phyloP scores from a whole-genome alignment of 2,888 invertebrate genomes.

The Miltochrista miniata region DNA sequence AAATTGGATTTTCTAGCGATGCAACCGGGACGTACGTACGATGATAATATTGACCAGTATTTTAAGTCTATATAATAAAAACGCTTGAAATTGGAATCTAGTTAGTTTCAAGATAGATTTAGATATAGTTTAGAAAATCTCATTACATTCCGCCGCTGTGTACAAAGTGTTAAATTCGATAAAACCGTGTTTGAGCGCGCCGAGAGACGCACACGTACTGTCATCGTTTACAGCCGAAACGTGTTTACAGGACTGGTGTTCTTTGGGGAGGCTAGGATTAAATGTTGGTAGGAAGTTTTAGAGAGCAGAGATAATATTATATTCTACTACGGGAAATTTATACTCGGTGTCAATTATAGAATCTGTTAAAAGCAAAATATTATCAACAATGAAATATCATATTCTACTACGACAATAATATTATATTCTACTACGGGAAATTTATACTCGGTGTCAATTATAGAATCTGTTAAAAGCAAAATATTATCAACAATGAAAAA shows the following conservation, averaged over 20 bases:
- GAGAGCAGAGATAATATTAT: not conserved
- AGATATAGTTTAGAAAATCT: constrained; percentile 35
- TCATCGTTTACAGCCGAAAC: constrained; percentile 1
- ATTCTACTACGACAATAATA: too few relatives aligned
- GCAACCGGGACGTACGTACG: too few relatives aligned
- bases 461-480: too few relatives aligned
- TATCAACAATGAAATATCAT: too few relatives aligned
- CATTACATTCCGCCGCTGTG: constrained; percentile 31
- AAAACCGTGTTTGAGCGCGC: constrained; percentile 32
- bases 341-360: too few relatives aligned
- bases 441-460: too few relatives aligned
- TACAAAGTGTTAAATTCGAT: constrained; percentile 35
- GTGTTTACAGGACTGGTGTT: constrained; percentile 6
- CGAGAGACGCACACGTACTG: constrained; percentile 5
- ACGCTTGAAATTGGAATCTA: not conserved
- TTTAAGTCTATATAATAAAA: too few relatives aligned
- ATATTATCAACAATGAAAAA: too few relatives aligned
- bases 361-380: too few relatives aligned
- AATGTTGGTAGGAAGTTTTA: not conserved
- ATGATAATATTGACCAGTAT: too few relatives aligned
- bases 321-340: too few relatives aligned
- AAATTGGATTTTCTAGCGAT: too few relatives aligned
- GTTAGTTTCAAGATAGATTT: constrained; percentile 4
- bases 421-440: not conserved
- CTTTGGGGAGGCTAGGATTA: not conserved